phyloP scores from a whole-genome alignment of 1,140 invertebrate genomes.

The Vanessa atalanta region DNA sequence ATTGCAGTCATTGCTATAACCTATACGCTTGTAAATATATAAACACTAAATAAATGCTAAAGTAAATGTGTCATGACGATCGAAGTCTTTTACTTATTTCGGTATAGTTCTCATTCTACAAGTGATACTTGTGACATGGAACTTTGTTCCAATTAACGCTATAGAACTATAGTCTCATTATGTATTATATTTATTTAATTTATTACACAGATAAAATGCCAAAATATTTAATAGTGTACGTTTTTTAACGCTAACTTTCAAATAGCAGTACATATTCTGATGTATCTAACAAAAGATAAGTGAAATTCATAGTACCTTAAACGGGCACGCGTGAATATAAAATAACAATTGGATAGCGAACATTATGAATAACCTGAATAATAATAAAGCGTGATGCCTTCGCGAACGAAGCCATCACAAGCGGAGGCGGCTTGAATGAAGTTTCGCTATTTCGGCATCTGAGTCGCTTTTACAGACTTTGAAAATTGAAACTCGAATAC shows the following conservation, averaged over 20 bases:
- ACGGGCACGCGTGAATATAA: conserved; percentile 33
- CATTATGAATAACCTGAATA: conserved; percentile 40
- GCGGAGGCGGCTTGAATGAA: conserved; percentile 15
- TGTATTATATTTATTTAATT: too few species aligned
- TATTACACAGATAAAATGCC: background rate
- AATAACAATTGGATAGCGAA: conserved; percentile 49
- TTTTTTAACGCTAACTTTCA: background rate
- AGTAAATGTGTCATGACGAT: too few species aligned
- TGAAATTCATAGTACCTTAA: conserved; percentile 23
- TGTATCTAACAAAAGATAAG: conserved; percentile 23
- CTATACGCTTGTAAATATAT: too few species aligned
- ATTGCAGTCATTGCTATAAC: too few species aligned
- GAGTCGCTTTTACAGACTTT: conserved; percentile 20
- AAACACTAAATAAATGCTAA: too few species aligned
- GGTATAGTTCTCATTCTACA: too few species aligned
- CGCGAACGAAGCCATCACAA: conserved; percentile 37
- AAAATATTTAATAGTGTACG: background rate
- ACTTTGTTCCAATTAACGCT: too few species aligned
- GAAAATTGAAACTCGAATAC: conserved; percentile 14
- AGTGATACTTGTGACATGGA: too few species aligned
- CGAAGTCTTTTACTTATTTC: too few species aligned
- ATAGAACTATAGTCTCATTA: too few species aligned
- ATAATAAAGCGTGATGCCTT: conserved; percentile 43
- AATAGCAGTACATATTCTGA: conserved; percentile 5
- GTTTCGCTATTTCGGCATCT: conserved; percentile 1